Evolutionary conservation across 2,113 vertebrate genomes (phyloP).

Genomic region (Bufo bufo): DNA sequence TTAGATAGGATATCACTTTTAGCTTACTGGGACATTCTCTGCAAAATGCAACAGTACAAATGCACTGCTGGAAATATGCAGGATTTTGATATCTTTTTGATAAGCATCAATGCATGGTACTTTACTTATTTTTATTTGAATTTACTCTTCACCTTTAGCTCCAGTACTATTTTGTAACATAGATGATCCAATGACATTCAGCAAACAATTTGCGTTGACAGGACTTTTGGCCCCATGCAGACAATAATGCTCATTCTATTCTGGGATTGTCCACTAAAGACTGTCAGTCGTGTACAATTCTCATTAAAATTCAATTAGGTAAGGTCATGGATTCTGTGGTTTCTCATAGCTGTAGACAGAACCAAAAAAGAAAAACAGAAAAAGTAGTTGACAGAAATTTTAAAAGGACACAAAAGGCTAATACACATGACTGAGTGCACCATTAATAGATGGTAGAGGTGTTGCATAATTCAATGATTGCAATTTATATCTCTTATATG

Average conservation of each 20-base stretch:
- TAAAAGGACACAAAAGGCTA: slow-evolving; percentile 33
- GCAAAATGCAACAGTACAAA: neutral
- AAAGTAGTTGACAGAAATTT: slow-evolving; percentile 38
- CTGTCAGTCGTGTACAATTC: slow-evolving; percentile 39
- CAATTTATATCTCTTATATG: neutral
- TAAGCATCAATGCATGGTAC: too few relatives aligned
- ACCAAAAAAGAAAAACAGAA: slow-evolving; percentile 26
- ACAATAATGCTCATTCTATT: slow-evolving; percentile 16
- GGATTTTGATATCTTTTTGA: too few relatives aligned
- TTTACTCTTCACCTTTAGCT: neutral
- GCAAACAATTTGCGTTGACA: neutral
- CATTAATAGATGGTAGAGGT: neutral
- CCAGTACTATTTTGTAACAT: neutral
- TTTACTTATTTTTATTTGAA: too few relatives aligned
- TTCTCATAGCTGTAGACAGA: slow-evolving; percentile 45
- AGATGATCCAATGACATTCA: neutral
- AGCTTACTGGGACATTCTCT: neutral
- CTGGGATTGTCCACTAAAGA: slow-evolving; percentile 36
- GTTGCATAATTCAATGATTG: neutral
- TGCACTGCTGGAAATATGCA: neutral
- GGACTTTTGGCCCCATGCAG: neutral
- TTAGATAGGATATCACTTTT: too few relatives aligned
- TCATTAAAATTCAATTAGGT: slow-evolving; percentile 49
- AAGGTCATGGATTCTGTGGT: slow-evolving; percentile 50
- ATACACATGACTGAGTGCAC: slow-evolving; percentile 13